Evolutionary conservation across 2,888 invertebrate genomes (phyloP).

Genomic region (Cheilosia variabilis): DNA sequence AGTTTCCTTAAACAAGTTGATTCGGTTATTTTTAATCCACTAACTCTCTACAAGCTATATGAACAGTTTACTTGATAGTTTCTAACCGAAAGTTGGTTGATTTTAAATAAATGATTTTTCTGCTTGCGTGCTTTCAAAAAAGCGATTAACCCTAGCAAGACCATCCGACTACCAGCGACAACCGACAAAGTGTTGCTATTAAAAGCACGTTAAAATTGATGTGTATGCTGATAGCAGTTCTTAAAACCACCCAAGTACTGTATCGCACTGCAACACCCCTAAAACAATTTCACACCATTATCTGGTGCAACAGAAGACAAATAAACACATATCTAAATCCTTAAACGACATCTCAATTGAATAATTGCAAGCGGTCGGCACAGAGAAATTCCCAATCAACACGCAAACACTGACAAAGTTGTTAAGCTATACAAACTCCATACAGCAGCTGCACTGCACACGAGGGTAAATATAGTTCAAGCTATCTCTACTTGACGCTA

Average conservation of each 20-base stretch:
- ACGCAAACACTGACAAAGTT: constrained; percentile 47
- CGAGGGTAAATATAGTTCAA: not conserved
- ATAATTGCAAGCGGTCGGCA: constrained; percentile 34
- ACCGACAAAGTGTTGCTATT: too few relatives aligned
- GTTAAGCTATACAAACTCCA: constrained; percentile 30
- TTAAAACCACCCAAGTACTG: not conserved
- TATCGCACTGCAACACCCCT: not conserved
- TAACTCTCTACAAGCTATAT: too few relatives aligned
- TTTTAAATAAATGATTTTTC: too few relatives aligned
- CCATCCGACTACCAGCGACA: too few relatives aligned
- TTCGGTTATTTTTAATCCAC: too few relatives aligned
- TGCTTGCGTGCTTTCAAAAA: too few relatives aligned
- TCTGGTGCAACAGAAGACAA: not conserved
- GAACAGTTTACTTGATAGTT: too few relatives aligned
- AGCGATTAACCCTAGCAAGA: too few relatives aligned
- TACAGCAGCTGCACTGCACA: not conserved
- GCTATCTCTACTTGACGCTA: not conserved
- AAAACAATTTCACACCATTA: not conserved
- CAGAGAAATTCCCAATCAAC: constrained; percentile 35
- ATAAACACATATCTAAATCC: constrained; percentile 9
- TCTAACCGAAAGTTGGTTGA: too few relatives aligned
- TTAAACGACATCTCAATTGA: constrained; percentile 48
- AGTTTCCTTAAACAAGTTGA: too few relatives aligned
- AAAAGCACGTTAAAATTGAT: too few relatives aligned
- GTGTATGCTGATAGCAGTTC: not conserved